Percentiles rank a stretch among this genome's conserved stretches.
These are phyloP conservation scores for Luehdorfia chinensis DNA, from an alignment of 1,140 invertebrate species.

Conservation along the genomic window DNA sequence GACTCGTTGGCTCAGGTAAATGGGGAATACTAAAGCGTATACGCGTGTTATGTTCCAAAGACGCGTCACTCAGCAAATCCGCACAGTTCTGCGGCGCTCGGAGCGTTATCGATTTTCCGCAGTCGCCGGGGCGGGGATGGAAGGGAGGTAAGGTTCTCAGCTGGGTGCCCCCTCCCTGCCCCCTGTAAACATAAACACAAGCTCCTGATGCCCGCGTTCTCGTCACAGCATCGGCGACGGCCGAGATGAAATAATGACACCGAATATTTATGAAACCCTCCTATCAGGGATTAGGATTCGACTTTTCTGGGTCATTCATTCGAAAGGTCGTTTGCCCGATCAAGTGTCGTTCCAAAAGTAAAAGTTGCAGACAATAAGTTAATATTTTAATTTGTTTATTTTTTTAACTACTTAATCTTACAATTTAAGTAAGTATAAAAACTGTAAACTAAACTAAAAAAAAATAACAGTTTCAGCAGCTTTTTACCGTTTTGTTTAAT, in stretches of 20 bases:
- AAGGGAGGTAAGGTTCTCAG: conserved; percentile 40
- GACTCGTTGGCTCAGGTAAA: conserved; percentile 25
- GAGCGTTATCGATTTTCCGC: conserved; percentile 69
- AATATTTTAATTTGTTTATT: too few relatives aligned
- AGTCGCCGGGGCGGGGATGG: conserved; percentile 28
- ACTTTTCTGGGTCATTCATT: conserved; percentile 64
- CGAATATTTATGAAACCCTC: conserved; percentile 71
- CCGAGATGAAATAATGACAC: conserved; percentile 69
- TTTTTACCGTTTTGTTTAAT: too few relatives aligned
- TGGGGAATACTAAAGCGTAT: conserved; percentile 22
- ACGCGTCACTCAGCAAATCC: conserved; percentile 48
- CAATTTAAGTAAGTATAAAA: too few relatives aligned
- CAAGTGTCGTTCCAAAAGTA: conserved; percentile 19
- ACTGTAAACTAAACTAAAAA: too few relatives aligned
- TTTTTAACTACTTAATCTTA: too few relatives aligned
- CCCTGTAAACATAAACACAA: conserved; percentile 73
- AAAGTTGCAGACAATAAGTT: conserved; percentile 5
- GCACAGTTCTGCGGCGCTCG: conserved; percentile 56
- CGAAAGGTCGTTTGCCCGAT: conserved; percentile 36
- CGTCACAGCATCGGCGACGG: conserved; percentile 61
- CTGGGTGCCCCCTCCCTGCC: conserved; percentile 41
- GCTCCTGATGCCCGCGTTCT: conserved; percentile 33
- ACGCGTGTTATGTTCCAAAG: conserved; percentile 32
- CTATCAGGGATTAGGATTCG: conserved; percentile 64
- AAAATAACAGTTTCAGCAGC: too few relatives aligned